Conservation (phyloP, 2,888 invertebrate species). For the Charanyca ferruginea region DNA sequence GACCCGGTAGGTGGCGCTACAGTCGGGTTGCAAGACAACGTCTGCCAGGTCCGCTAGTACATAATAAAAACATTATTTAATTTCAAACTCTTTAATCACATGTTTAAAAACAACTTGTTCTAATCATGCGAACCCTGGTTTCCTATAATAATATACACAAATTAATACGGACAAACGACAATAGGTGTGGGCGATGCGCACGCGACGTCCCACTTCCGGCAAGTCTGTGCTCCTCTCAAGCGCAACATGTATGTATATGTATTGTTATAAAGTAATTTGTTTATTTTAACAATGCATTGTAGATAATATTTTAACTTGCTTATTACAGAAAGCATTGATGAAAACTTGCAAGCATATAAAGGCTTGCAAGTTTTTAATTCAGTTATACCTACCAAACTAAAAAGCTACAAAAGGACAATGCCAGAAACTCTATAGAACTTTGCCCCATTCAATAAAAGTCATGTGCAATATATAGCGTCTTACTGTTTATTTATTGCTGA, state of each 20-base stretch:
- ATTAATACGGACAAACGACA: constrained; percentile 65
- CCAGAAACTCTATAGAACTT: too few relatives aligned
- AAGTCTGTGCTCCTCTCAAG: constrained; percentile 75
- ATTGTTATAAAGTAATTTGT: constrained; percentile 46
- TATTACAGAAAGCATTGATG: constrained; percentile 3
- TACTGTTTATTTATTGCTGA: too few relatives aligned
- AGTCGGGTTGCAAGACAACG: too few relatives aligned
- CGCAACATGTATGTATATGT: constrained; percentile 68
- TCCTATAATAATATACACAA: constrained; percentile 73
- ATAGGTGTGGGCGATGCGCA: constrained; percentile 70
- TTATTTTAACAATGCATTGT: constrained; percentile 13
- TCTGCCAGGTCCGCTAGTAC: too few relatives aligned
- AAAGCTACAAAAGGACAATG: too few relatives aligned
- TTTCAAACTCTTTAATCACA: too few relatives aligned
- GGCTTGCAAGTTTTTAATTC: neutral
- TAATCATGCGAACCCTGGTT: constrained; percentile 51
- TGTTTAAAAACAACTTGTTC: neutral
- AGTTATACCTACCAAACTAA: neutral
- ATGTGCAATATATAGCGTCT: too few relatives aligned
- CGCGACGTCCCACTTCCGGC: constrained; percentile 80
- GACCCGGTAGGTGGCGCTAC: too few relatives aligned
- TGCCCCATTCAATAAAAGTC: too few relatives aligned
- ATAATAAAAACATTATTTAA: too few relatives aligned
- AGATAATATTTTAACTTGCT: constrained; percentile 1
- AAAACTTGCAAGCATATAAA: too few relatives aligned